These are phyloP conservation scores for Clupea harengus DNA, from an alignment of 2,113 vertebrate species.

Conservation along the genomic window DNA sequence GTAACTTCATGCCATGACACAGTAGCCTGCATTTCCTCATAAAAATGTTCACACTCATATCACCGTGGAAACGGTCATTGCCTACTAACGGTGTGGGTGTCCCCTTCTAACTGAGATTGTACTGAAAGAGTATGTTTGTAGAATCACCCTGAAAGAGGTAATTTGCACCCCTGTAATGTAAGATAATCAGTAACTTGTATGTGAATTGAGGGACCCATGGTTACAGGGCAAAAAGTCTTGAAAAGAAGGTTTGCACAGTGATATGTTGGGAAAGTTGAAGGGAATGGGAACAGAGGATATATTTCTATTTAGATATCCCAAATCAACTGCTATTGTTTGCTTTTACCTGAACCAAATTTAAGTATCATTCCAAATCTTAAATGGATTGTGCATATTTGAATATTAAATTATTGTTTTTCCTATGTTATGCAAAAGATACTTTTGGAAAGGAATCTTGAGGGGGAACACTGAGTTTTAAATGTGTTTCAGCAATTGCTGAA, in stretches of 20 bases:
- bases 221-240: background rate
- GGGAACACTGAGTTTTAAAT: background rate
- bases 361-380: background rate
- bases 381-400: background rate
- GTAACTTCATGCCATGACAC: background rate
- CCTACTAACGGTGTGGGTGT: background rate
- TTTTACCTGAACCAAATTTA: background rate
- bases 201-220: background rate
- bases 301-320: background rate
- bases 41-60: background rate
- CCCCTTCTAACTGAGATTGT: background rate
- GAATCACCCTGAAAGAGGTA: background rate
- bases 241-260: background rate
- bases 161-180: background rate
- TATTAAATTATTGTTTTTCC: background rate
- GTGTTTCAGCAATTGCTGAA: background rate
- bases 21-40: background rate
- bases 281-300: background rate
- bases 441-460: background rate
- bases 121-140: slow-evolving; percentile 6
- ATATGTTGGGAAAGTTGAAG: background rate
- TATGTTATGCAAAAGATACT: background rate
- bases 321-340: background rate
- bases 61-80: background rate
- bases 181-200: slow-evolving; percentile 1